Evolutionary conservation across 2,113 vertebrate genomes (phyloP).

Genomic region (Proterorhinus semilunaris): DNA sequence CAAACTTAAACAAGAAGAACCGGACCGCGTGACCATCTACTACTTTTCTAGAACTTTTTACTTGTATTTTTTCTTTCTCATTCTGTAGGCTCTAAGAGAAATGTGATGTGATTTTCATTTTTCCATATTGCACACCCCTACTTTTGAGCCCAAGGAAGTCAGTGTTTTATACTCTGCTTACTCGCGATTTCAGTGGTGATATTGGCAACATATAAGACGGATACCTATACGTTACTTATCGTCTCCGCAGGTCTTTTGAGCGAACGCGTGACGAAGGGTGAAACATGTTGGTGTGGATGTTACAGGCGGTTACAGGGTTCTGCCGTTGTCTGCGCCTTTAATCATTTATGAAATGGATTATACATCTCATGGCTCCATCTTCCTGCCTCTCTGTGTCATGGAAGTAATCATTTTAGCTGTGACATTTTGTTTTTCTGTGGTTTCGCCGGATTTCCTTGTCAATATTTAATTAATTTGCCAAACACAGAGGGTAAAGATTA

Average conservation of each 20-base stretch:
- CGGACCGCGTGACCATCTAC: too few relatives aligned
- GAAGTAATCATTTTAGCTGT: constrained; percentile 77
- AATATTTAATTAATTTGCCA: constrained; percentile 79
- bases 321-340: constrained; percentile 55
- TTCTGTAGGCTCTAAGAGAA: too few relatives aligned
- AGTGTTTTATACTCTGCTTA: too few relatives aligned
- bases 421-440: constrained; percentile 76
- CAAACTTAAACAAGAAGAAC: too few relatives aligned
- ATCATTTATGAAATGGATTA: constrained; percentile 69
- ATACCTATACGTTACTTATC: too few relatives aligned
- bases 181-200: too few relatives aligned
- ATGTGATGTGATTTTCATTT: too few relatives aligned
- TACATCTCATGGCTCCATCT: constrained; percentile 33
- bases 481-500: constrained; percentile 83
- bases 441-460: constrained; percentile 74
- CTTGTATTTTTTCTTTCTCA: too few relatives aligned
- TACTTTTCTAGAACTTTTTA: too few relatives aligned
- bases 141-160: too few relatives aligned
- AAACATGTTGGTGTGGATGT: constrained; percentile 22
- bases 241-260: background rate
- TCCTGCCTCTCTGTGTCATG: constrained; percentile 58
- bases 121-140: too few relatives aligned
- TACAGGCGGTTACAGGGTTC: constrained; percentile 50
- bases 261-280: background rate
- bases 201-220: too few relatives aligned